Base-by-base conservation (phyloP, 2,113 vertebrate species). In the Tychaedon coryphoeus region DNA sequence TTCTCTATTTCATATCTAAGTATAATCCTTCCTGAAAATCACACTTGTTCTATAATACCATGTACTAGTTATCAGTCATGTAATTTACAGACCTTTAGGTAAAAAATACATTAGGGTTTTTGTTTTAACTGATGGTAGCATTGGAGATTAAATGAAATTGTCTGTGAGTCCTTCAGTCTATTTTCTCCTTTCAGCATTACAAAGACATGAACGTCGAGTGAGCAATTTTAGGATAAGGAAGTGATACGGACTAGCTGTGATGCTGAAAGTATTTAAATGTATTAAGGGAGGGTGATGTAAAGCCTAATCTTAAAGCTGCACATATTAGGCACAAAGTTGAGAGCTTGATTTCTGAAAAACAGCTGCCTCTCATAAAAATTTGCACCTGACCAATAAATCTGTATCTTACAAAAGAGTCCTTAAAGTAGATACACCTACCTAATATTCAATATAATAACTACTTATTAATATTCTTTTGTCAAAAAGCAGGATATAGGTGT, bases 381-480 rank as follows among this genome's bases (percentile, higher is more conserved):
- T 73, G 19, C 88, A 67, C 43, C 43, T 83, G 42, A 58, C 24
- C 38, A 92, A 54, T 28, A 66, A 78, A 73, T 61, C 17, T 3
- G 0, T 85, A 33, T 93, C 84, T 73, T 69, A 50, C 8, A 22
- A 54, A 64, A 86, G 34, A 83, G 64, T 70, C 34, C 31, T 86
- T 84, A 45, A 43, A 75, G 47, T 33, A 84, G 69, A 77, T 92
- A 77, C 10, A 64, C 36, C 29, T 88, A 71, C 80, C 71, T 86
- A 79, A 47, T 13, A 19, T 73, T 85, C 45, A 70, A 84, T 67
- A 71, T 51, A 83, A 93, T 73, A 90, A 38, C 64, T 51, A 67
- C 19, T 91, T 94, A 31, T 29, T 90, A 73, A 58, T 86, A 90
- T 71, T 92, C 60, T 93, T 81, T 66, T 86, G 75, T 92, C 88